A percentile compares a stretch with the other conserved stretches of the same genome.
Conservation (phyloP, 2,797 vertebrate genomes). For the Netta rufina region DNA sequence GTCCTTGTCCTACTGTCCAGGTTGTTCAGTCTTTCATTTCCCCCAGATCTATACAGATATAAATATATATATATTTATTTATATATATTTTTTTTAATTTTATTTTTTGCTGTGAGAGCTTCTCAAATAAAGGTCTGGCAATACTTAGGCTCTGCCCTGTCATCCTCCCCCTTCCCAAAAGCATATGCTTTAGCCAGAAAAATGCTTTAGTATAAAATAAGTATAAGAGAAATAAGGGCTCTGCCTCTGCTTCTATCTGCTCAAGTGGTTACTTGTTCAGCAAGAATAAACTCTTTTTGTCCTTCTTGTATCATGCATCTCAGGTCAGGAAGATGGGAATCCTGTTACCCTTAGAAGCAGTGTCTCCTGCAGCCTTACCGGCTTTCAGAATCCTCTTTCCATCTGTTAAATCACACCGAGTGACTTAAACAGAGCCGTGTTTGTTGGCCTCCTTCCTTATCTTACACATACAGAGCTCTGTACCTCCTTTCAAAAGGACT, state of each 20-base stretch:
- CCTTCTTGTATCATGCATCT: not conserved
- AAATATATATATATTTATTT: not conserved
- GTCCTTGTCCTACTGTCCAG: accelerated
- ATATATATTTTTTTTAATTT: not conserved
- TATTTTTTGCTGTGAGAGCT: not conserved
- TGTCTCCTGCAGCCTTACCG: not conserved
- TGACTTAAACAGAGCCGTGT: not conserved
- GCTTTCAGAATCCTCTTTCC: not conserved
- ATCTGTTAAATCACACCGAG: not conserved
- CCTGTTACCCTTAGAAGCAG: not conserved
- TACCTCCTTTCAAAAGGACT: slow-evolving; percentile 19
- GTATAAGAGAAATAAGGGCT: not conserved
- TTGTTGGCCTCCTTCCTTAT: slow-evolving; percentile 56
- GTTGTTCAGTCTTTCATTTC: not conserved
- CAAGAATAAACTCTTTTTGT: not conserved
- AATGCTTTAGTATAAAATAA: not conserved
- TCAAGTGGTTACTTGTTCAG: not conserved
- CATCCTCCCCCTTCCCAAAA: not conserved
- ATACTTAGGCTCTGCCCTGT: not conserved
- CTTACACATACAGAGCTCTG: slow-evolving; percentile 11
- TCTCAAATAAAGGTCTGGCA: not conserved
- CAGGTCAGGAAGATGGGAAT: not conserved
- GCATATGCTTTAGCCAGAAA: not conserved
- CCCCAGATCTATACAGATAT: not conserved
- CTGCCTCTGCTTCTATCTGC: not conserved